Percentiles rank a stretch among this genome's conserved stretches.
Evolutionary conservation across 2,888 invertebrate species (phyloP).

Genomic region (Latrodectus hesperus): DNA sequence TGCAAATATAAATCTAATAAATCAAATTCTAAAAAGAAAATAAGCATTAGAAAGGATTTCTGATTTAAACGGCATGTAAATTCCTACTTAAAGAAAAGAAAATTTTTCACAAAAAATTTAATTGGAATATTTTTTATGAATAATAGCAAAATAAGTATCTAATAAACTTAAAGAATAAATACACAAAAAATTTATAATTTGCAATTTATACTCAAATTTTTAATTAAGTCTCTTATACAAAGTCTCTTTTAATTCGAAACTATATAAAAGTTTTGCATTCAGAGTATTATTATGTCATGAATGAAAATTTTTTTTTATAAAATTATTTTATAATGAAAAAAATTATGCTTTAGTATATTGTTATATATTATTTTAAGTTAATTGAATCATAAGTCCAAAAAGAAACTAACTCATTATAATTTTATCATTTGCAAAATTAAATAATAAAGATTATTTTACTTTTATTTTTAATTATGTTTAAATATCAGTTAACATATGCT

Average conservation of each 20-base stretch:
- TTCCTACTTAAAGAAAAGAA: too few species aligned
- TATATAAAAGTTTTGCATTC: neutral
- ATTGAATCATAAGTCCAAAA: too few species aligned
- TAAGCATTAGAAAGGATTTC: too few species aligned
- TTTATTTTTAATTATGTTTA: neutral
- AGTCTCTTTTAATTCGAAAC: neutral
- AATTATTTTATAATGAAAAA: neutral
- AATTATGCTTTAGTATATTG: neutral
- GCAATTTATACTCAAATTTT: neutral
- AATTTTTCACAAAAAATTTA: too few species aligned
- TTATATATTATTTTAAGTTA: too few species aligned
- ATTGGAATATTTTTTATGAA: too few species aligned
- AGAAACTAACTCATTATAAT: too few species aligned
- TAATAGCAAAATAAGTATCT: too few species aligned
- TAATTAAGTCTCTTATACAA: neutral
- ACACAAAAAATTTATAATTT: slow-evolving; percentile 2
- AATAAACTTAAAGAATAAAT: neutral
- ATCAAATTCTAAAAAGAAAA: too few species aligned
- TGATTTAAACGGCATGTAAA: too few species aligned
- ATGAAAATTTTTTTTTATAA: neutral
- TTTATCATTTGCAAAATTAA: too few species aligned
- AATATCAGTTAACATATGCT: neutral
- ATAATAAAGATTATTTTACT: neutral
- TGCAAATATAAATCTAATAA: too few species aligned
- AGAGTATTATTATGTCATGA: neutral